Conservation (phyloP, 1,140 invertebrate genomes). For the Temnothorax longispinosus region DNA sequence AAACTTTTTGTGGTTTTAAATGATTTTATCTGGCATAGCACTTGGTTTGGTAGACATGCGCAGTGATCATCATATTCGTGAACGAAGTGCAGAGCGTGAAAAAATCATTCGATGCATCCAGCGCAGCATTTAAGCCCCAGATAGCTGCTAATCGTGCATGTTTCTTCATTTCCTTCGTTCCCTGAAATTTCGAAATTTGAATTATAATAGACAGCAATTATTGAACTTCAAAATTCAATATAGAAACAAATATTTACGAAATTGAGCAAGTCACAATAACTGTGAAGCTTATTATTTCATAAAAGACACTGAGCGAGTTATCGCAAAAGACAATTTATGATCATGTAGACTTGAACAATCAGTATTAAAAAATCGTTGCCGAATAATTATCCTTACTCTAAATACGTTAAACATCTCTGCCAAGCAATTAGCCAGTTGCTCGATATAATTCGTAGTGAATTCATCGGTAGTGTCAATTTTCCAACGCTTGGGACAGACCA, state of each 20-base stretch:
- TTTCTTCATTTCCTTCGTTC: conserved; percentile 78
- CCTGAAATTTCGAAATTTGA: conserved; percentile 45
- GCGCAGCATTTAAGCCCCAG: conserved; percentile 85
- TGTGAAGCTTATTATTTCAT: not conserved
- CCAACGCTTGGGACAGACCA: conserved; percentile 64
- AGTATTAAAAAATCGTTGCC: not conserved
- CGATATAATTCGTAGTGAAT: conserved; percentile 79
- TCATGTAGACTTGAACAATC: not conserved
- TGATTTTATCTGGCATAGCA: conserved; percentile 58
- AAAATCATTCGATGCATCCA: conserved; percentile 85
- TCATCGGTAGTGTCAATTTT: conserved; percentile 34
- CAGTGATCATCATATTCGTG: conserved; percentile 85
- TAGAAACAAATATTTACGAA: not conserved
- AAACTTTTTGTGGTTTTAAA: not conserved
- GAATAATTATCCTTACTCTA: conserved; percentile 75
- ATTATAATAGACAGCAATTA: not conserved
- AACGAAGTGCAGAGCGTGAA: conserved; percentile 85
- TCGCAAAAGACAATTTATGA: not conserved
- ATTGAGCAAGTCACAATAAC: not conserved
- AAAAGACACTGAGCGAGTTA: not conserved
- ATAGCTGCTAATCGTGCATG: conserved; percentile 86
- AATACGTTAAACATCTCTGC: conserved; percentile 83
- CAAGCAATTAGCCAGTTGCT: conserved; percentile 85
- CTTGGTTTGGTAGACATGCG: conserved; percentile 73
- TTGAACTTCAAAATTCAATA: not conserved